A percentile compares a stretch with the other conserved stretches of the same genome.
Conservation (phyloP, 2,888 invertebrate genomes). For the Sthenelais limicola region DNA sequence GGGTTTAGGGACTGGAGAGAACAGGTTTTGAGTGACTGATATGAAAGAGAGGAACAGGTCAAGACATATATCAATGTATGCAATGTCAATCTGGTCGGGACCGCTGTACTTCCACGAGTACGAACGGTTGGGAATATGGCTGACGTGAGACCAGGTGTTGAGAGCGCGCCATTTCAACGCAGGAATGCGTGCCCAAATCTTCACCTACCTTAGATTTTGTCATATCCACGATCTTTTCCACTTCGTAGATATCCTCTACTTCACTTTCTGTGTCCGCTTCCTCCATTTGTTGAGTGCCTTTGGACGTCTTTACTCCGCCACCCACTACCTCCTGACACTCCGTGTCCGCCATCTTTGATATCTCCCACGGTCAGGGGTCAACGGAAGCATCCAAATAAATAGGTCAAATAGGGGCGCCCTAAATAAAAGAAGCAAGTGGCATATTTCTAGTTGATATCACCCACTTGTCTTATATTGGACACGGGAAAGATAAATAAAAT, state of each 20-base stretch:
- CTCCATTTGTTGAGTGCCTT: conserved; percentile 11
- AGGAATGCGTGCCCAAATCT: not conserved
- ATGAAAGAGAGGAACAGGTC: too few relatives aligned
- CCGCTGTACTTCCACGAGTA: too few relatives aligned
- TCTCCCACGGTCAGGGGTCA: conserved; percentile 27
- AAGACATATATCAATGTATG: too few relatives aligned
- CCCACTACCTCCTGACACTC: conserved; percentile 2
- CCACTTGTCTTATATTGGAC: not conserved
- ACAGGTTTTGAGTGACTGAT: too few relatives aligned
- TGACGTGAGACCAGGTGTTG: not conserved
- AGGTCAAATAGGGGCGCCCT: not conserved
- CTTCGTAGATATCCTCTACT: conserved; percentile 37
- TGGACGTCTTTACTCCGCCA: conserved; percentile 14
- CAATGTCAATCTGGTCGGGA: too few relatives aligned
- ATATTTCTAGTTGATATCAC: too few relatives aligned
- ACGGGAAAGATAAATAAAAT: not conserved
- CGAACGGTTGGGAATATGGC: conserved; percentile 35
- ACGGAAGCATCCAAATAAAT: conserved; percentile 1
- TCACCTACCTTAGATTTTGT: conserved; percentile 31
- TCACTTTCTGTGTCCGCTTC: conserved; percentile 4
- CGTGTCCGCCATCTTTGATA: conserved; percentile 41
- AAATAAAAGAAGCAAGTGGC: not conserved
- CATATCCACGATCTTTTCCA: conserved; percentile 43
- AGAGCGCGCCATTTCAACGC: not conserved
- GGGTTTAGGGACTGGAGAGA: too few relatives aligned